phyloP scores from a whole-genome alignment of 2,888 invertebrate species.

The Latheticus oryzae region DNA sequence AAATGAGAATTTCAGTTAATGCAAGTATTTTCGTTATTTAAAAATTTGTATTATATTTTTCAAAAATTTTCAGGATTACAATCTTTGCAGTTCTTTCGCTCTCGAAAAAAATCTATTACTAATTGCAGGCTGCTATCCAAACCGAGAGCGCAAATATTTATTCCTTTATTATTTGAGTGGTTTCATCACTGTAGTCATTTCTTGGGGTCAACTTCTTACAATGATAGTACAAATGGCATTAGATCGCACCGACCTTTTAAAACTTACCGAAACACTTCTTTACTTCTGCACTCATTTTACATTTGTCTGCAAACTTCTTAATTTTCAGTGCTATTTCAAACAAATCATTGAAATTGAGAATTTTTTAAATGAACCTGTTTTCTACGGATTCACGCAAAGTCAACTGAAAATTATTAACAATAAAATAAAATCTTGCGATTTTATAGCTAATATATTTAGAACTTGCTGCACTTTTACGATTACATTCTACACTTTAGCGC shows the following conservation, averaged over 20 bases:
- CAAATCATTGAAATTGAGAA: conserved; percentile 11
- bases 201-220: conserved; percentile 10
- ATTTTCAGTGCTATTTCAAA: conserved; percentile 14
- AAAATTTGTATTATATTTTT: too few relatives aligned
- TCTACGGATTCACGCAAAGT: conserved; percentile 5
- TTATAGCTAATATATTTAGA: conserved; percentile 7
- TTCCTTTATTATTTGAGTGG: conserved; percentile 7
- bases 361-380: conserved; percentile 15
- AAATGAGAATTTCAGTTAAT: too few relatives aligned
- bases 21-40: too few relatives aligned
- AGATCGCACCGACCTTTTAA: conserved; percentile 9
- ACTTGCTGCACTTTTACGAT: conserved; percentile 13
- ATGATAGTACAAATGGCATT: conserved; percentile 22
- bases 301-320: conserved; percentile 20
- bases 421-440: conserved; percentile 11
- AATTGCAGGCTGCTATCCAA: conserved; percentile 14
- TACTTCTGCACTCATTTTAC: conserved; percentile 25
- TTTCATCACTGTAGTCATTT: conserved; percentile 10
- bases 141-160: neutral
- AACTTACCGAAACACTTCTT: conserved; percentile 18
- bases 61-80: conserved; percentile 3
- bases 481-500: conserved; percentile 19
- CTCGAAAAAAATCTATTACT: conserved; percentile 6
- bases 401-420: conserved; percentile 14
- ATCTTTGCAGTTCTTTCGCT: neutral